phyloP scores from a whole-genome alignment of 2,888 invertebrate genomes.

The Argyresthia goedartella region DNA sequence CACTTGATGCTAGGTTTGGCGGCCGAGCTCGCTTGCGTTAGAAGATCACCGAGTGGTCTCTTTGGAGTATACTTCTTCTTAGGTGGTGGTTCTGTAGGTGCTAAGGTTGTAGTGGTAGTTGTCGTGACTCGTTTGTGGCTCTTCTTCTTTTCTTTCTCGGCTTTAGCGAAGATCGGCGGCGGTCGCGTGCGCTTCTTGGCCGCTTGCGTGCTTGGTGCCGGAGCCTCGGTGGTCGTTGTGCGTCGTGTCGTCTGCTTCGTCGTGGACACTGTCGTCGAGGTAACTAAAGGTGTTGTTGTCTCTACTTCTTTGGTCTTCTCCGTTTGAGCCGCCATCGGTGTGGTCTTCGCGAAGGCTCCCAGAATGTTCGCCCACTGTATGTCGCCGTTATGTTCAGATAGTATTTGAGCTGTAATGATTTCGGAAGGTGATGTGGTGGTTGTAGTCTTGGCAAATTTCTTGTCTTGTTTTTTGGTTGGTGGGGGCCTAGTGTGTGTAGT shows the following conservation, averaged over 20 bases:
- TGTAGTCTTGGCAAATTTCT: slow-evolving; percentile 27
- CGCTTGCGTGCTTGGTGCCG: slow-evolving; percentile 23
- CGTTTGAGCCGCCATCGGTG: slow-evolving; percentile 43
- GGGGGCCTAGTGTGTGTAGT: slow-evolving; percentile 12
- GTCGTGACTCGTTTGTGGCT: slow-evolving; percentile 50
- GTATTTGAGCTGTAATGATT: slow-evolving; percentile 39
- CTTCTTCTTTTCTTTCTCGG: slow-evolving; percentile 43
- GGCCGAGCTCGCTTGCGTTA: slow-evolving; percentile 46
- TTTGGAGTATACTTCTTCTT: slow-evolving; percentile 22
- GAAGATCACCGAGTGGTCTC: slow-evolving; percentile 38
- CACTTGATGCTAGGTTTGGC: slow-evolving; percentile 25
- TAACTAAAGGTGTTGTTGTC: slow-evolving; percentile 19
- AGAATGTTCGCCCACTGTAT: slow-evolving; percentile 49
- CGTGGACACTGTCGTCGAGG: slow-evolving; percentile 8
- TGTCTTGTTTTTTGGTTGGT: slow-evolving; percentile 34
- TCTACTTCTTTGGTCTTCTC: slow-evolving; percentile 20
- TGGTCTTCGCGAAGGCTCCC: slow-evolving; percentile 50
- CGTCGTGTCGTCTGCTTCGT: slow-evolving; percentile 8
- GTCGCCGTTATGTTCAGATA: slow-evolving; percentile 24
- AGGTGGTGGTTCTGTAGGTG: slow-evolving; percentile 20
- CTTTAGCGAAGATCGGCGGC: slow-evolving; percentile 42
- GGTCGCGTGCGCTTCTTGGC: slow-evolving; percentile 51
- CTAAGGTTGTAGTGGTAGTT: slow-evolving; percentile 18
- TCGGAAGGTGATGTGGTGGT: slow-evolving; percentile 39
- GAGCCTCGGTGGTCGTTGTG: slow-evolving; percentile 2